These are phyloP conservation scores for Leptogaster cylindrica DNA, from an alignment of 2,888 invertebrate species.

Conservation along the genomic window DNA sequence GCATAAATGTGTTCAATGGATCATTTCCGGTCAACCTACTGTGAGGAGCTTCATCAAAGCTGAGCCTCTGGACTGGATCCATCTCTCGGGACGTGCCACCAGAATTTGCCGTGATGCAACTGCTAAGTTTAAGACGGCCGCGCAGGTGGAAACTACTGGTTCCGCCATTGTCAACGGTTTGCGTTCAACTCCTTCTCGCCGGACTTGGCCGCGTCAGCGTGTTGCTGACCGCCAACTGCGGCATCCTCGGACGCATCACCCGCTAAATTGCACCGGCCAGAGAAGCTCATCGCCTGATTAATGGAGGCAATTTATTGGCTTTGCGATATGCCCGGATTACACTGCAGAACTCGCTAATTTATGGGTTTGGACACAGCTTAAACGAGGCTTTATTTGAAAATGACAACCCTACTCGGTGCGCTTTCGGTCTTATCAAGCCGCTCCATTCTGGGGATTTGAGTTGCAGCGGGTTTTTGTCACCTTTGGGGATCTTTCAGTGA, in stretches of 20 bases:
- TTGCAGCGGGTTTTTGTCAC: too few species aligned
- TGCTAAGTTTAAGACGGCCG: not conserved
- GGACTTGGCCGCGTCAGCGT: too few species aligned
- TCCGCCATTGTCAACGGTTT: too few species aligned
- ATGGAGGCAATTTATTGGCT: slow-evolving; percentile 28
- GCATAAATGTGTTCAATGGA: slow-evolving; percentile 35
- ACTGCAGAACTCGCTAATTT: slow-evolving; percentile 7
- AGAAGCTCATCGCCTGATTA: slow-evolving; percentile 3
- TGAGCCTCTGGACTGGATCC: not conserved
- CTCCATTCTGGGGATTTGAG: too few species aligned
- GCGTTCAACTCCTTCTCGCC: too few species aligned
- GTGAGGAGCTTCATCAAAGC: slow-evolving; percentile 29
- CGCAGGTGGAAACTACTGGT: slow-evolving; percentile 22
- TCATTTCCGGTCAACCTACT: slow-evolving; percentile 34
- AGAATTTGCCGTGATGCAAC: not conserved
- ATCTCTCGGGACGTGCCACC: not conserved
- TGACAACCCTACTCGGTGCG: too few species aligned
- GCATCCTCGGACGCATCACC: not conserved
- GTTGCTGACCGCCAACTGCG: not conserved
- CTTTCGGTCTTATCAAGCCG: too few species aligned
- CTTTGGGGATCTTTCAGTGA: too few species aligned
- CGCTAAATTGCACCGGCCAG: not conserved
- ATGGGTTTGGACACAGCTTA: slow-evolving; percentile 16
- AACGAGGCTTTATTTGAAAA: slow-evolving; percentile 19
- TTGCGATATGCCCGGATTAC: slow-evolving; percentile 6